Evolutionary conservation across 2,888 invertebrate species (phyloP).

Genomic region (Galeruca laticollis): DNA sequence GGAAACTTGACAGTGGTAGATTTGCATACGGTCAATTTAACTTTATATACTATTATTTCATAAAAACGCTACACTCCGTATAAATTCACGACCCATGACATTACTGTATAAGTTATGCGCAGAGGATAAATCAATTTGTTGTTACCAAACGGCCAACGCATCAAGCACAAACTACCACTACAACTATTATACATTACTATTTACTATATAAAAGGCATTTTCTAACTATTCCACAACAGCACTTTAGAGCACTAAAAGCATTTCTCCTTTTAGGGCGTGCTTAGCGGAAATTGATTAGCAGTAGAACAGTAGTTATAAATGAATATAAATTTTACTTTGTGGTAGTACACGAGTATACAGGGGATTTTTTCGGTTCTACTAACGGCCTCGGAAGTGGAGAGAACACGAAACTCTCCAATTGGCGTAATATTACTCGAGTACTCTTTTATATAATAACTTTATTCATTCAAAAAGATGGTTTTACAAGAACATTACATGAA

Average conservation of each 20-base stretch:
- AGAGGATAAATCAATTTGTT: neutral
- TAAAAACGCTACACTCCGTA: neutral
- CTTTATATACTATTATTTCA: neutral
- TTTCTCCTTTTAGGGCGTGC: constrained; percentile 16
- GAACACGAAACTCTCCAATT: neutral
- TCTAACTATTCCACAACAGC: constrained; percentile 10
- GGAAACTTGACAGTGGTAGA: no score
- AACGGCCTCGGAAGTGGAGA: neutral
- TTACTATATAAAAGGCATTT: constrained; percentile 1
- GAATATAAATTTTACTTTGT: constrained; percentile 8
- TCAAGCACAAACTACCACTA: neutral
- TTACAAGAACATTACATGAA: no score
- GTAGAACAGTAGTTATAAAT: neutral
- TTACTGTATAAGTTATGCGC: neutral
- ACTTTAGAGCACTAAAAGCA: constrained; percentile 14
- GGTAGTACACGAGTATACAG: neutral
- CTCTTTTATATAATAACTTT: no score
- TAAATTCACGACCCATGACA: constrained; percentile 2
- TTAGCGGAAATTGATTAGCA: constrained; percentile 13
- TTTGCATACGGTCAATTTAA: no score
- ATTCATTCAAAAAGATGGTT: no score
- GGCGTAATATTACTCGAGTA: neutral
- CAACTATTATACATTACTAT: constrained; percentile 9
- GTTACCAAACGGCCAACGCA: neutral
- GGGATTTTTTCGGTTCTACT: neutral